A percentile compares a stretch with the other conserved stretches of the same genome.
phyloP scores from a whole-genome alignment of 2,113 vertebrate genomes.

The Barnardius zonarius region DNA sequence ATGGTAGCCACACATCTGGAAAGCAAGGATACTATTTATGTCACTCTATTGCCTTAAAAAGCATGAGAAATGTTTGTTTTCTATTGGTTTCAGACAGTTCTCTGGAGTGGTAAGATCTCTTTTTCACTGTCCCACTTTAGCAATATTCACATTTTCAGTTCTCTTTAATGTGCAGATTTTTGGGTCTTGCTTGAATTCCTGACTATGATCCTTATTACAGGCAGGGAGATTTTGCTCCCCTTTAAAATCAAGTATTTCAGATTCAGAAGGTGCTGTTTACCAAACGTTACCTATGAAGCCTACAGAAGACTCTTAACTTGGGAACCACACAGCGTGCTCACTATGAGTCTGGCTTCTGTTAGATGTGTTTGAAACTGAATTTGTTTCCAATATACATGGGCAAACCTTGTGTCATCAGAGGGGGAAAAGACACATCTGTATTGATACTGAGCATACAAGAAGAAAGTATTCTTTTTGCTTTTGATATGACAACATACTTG shows the following conservation, averaged over 20 bases:
- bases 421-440: not conserved
- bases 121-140: not conserved
- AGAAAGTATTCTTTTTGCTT: not conserved
- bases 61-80: not conserved
- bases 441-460: not conserved
- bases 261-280: not conserved
- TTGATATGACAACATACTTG: no score
- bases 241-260: not conserved
- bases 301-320: not conserved
- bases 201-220: not conserved
- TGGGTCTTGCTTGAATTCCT: not conserved
- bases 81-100: not conserved
- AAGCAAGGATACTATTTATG: not conserved
- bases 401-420: not conserved
- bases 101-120: not conserved
- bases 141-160: not conserved
- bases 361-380: not conserved
- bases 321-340: rapidly evolving
- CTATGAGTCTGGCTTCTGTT: no score
- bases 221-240: not conserved
- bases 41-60: not conserved
- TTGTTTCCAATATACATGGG: not conserved
- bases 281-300: not conserved
- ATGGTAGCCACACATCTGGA: not conserved
- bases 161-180: not conserved